These are phyloP conservation scores for Frankliniella intonsa DNA, from an alignment of 2,888 invertebrate species.

Conservation along the genomic window DNA sequence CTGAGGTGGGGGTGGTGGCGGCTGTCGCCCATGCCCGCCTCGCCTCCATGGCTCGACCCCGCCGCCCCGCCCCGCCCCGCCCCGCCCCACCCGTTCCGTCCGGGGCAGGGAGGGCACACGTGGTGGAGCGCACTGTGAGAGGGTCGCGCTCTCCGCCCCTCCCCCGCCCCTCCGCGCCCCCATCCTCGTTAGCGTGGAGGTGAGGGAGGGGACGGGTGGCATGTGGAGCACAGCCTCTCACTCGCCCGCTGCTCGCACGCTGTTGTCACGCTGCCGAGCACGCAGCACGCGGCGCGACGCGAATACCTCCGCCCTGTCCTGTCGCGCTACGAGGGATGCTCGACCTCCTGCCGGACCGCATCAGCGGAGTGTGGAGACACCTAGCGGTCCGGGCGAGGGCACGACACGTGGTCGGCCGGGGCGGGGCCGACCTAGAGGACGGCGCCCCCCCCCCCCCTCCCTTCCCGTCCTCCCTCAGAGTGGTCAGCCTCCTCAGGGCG, in stretches of 20 bases:
- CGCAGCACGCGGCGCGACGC: too few species aligned
- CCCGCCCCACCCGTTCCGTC: background rate
- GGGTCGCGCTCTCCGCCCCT: background rate
- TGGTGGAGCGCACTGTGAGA: background rate
- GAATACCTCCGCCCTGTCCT: too few species aligned
- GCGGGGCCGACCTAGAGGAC: too few species aligned
- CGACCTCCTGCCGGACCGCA: too few species aligned
- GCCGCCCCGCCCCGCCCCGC: background rate
- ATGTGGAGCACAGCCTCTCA: conserved; percentile 11
- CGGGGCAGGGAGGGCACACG: background rate
- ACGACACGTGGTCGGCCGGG: too few species aligned
- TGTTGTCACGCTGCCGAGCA: background rate
- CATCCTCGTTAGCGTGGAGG: background rate
- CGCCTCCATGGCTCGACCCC: background rate
- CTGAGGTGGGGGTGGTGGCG: background rate
- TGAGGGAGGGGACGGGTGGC: background rate
- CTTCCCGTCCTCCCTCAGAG: too few species aligned
- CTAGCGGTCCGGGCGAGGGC: too few species aligned
- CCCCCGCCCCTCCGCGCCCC: background rate
- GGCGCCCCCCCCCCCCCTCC: too few species aligned
- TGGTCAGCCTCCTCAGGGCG: too few species aligned
- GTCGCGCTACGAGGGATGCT: too few species aligned
- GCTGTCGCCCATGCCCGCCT: background rate
- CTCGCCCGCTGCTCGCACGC: background rate
- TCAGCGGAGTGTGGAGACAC: too few species aligned